Evolutionary conservation across 2,888 invertebrate species (phyloP), one percentile per base, ranked within the genome.

Genomic region (Dryocosmus kuriphilus): DNA sequence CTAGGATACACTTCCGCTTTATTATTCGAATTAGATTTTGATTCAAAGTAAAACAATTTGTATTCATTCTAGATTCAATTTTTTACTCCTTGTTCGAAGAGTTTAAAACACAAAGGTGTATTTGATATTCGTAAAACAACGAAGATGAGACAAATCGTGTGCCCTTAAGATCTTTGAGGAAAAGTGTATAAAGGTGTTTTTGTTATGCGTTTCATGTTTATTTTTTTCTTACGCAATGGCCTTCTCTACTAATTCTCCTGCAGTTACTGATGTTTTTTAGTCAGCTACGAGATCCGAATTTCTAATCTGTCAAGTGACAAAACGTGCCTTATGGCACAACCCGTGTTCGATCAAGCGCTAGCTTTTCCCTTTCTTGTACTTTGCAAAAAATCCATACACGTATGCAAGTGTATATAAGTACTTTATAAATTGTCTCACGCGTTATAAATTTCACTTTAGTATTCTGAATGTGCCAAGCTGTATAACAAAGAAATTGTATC

Each of bases 181-280:
- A 51, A 51, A 51, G 51, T 9, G 9, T 51, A 8, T 8, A 51
- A 51, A 51, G n/a, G 51, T 30, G 19, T 51, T 51, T 51, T 71
- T 51, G 24, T 71, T 71, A 71, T 71, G 41, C 71, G 71, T 30
- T 71, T 51, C 71, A 32, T 30, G 71, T 32, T 51, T 24, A 16
- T 24, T 71, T 71, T 30, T 51, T 51, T 71, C 51, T n/a, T 27
- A 65, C 65, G 65, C 38, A 65, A 41, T 65, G 65, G 16, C 67
- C 67, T 67, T 67, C 41, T 67, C 67, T 71, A 67, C 46, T 30
- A 67, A 67, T 67, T 67, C 30, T 51, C 27, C 67, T 46, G n/a
- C 46, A 46, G 27, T 67, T 46, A 30, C 16, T 8, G 24, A 7
- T 27, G 22, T 22, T 67, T 30, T 51, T 67, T 30, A 67, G 46